A percentile compares a stretch with the other conserved stretches of the same genome.
Evolutionary conservation across 2,888 invertebrate genomes (phyloP).

Genomic region (Brenthis ino): DNA sequence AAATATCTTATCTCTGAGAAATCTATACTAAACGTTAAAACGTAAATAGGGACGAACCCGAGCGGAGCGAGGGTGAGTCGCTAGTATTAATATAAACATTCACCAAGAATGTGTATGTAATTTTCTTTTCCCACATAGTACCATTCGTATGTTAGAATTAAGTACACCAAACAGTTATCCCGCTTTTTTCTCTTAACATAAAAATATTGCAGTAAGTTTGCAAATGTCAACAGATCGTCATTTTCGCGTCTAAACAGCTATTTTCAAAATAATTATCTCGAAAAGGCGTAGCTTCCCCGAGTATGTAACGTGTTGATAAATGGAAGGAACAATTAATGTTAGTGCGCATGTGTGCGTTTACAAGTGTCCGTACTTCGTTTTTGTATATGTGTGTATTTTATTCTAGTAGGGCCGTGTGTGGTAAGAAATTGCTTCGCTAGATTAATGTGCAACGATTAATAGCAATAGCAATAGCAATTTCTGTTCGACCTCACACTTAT

Average conservation of each 20-base stretch:
- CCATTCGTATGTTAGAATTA: not conserved
- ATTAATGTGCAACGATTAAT: slow-evolving; percentile 48
- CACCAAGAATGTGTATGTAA: too few relatives aligned
- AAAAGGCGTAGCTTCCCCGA: slow-evolving; percentile 52
- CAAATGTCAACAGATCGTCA: slow-evolving; percentile 58
- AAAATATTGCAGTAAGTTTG: slow-evolving; percentile 42
- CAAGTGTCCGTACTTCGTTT: slow-evolving; percentile 38
- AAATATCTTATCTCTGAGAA: too few relatives aligned
- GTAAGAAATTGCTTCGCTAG: slow-evolving; percentile 48
- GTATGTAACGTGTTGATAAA: slow-evolving; percentile 51
- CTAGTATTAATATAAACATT: too few relatives aligned
- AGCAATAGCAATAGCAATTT: slow-evolving; percentile 6
- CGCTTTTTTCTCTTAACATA: not conserved
- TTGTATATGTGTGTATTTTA: slow-evolving; percentile 41
- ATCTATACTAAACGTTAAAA: too few relatives aligned
- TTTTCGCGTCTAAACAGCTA: slow-evolving; percentile 52
- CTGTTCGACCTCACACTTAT: not conserved
- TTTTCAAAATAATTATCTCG: slow-evolving; percentile 54
- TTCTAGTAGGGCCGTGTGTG: slow-evolving; percentile 40
- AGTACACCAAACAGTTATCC: not conserved
- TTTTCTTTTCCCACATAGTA: not conserved
- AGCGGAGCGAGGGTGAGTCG: too few relatives aligned
- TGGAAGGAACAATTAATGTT: slow-evolving; percentile 65
- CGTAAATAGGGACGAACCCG: too few relatives aligned
- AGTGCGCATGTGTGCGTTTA: slow-evolving; percentile 48